These are phyloP conservation scores for Syndactyla subalaris DNA, from an alignment of 2,797 vertebrate genomes.

Conservation along the genomic window DNA sequence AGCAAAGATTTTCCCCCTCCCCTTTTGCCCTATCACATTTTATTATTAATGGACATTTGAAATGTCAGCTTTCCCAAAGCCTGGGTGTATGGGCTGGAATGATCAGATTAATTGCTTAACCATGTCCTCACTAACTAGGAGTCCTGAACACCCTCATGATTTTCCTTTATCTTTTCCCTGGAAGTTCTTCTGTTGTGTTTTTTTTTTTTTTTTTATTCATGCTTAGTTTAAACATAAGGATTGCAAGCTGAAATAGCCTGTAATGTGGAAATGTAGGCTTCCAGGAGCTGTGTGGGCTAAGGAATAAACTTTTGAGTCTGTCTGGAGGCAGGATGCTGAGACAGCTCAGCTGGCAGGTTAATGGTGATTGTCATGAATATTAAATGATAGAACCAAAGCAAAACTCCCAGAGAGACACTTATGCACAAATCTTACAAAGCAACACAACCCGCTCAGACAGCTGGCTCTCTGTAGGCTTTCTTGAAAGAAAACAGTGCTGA, in stretches of 20 bases:
- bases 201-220: not conserved
- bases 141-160: not conserved
- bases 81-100: not conserved
- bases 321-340: constrained; percentile 26
- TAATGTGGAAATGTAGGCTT: not conserved
- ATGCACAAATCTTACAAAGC: not conserved
- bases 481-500: constrained; percentile 33
- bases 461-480: constrained; percentile 13
- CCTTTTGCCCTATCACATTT: constrained; percentile 2
- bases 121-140: not conserved
- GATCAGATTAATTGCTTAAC: not conserved
- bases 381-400: constrained; percentile 49
- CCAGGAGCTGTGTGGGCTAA: not conserved
- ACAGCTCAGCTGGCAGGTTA: constrained; percentile 23
- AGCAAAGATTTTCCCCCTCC: not conserved
- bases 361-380: constrained; percentile 52
- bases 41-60: constrained; percentile 26
- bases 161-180: not conserved
- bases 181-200: not conserved
- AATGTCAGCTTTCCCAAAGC: constrained; percentile 26
- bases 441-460: constrained; percentile 4
- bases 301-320: constrained; percentile 7
- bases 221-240: not conserved
- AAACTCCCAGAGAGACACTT: constrained; percentile 50
- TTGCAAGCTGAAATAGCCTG: not conserved